phyloP scores from a whole-genome alignment of 1,140 invertebrate genomes.

The Brachionus paranguensis region DNA sequence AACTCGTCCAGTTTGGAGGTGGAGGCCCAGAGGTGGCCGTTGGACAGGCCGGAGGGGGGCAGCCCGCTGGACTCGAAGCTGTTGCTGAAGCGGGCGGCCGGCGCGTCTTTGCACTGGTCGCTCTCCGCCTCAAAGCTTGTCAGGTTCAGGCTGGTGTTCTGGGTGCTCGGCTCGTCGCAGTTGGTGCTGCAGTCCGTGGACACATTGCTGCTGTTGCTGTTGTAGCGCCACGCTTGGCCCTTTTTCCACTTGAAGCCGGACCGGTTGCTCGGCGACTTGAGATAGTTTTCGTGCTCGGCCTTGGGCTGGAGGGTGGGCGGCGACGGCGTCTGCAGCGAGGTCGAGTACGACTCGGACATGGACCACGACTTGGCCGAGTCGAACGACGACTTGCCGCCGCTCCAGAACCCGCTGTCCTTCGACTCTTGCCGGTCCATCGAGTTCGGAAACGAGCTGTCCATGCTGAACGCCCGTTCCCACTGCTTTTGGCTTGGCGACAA shows the following conservation, averaged over 20 bases:
- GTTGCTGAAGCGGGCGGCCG: not conserved
- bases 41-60: not conserved
- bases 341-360: not conserved
- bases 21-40: not conserved
- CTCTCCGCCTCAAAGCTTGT: not conserved
- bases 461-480: not conserved
- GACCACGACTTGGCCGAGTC: not conserved
- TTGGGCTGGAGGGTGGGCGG: not conserved
- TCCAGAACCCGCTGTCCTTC: slow-evolving; percentile 35
- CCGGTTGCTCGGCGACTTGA: not conserved
- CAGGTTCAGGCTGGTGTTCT: not conserved
- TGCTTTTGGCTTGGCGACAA: not conserved
- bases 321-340: not conserved
- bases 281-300: not conserved
- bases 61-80: not conserved
- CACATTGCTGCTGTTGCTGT: slow-evolving; percentile 15
- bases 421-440: slow-evolving; percentile 30
- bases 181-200: slow-evolving; percentile 13
- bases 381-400: not conserved
- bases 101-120: not conserved
- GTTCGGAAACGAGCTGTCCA: not conserved
- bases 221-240: slow-evolving; percentile 23
- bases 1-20: not conserved
- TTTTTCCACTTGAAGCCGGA: slow-evolving; percentile 13
- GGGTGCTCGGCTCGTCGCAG: not conserved